Evolutionary conservation across 2,888 invertebrate genomes (phyloP), one percentile per base, ranked within the genome.

Genomic region (Oxycera nigricornis): DNA sequence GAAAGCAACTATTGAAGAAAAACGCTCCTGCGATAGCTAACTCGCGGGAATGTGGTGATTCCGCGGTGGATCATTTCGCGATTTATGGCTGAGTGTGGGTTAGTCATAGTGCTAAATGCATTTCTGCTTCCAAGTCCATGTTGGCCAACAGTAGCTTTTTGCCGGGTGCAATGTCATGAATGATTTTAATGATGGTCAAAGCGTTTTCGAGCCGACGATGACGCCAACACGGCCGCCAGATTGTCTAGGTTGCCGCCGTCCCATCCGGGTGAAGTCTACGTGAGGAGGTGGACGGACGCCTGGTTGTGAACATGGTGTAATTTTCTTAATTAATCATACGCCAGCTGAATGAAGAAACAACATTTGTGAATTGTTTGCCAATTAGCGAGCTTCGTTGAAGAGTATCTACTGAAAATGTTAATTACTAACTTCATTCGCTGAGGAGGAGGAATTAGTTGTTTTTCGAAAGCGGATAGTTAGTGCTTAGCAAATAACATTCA

Each of bases 81-180:
- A n/a, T n/a, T n/a, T n/a, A n/a, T n/a, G 14, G n/a, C 46, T n/a
- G 17, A 46, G 46, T 46, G 3, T 46, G 11, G 14, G 46, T 46
- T 46, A 46, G 6, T 46, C 4, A 46, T 46, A 46, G 17, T 11
- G 11, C 17, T n/a, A 46, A 46, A 46, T 46, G 46, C 46, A 46
- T 46, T 14, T 17, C 11, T 3, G 17, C 6, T 11, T 35, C 14
- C 2, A 17, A 11, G 46, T 11, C 46, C 11, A 7, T 46, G 46
- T 17, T n/a, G n/a, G 46, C 46, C 46, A 46, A 46, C 46, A 46
- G 46, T 46, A 46, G 46, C 46, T 46, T 46, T 46, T 46, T n/a
- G 46, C 46, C 3, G n/a, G 11, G 11, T 46, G 17, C n/a, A 46
- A 46, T 46, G 46, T 3, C 46, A 46, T 46, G 3, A 46, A 46